phyloP scores from a whole-genome alignment of 2,888 invertebrate species.

The Leptinotarsa juncta region DNA sequence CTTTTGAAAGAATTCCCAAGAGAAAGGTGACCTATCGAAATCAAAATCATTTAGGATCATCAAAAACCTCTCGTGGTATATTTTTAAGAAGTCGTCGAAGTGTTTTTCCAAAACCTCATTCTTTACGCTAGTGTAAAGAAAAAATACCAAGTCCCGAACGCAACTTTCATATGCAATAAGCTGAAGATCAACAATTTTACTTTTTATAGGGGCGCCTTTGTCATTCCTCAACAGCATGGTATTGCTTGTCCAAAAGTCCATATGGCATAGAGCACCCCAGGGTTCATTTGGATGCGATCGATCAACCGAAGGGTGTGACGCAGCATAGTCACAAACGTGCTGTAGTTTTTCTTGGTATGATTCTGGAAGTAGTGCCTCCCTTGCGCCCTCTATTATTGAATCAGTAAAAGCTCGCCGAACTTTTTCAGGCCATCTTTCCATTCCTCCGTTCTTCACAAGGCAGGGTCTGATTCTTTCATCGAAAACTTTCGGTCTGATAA shows the following conservation, averaged over 20 bases:
- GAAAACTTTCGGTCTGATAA: conserved; percentile 65
- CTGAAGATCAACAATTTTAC: conserved; percentile 73
- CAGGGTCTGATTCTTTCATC: conserved; percentile 64
- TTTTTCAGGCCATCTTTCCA: conserved; percentile 59
- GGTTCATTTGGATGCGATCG: conserved; percentile 62
- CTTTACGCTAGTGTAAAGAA: conserved; percentile 69
- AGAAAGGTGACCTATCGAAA: conserved; percentile 58
- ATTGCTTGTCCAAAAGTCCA: conserved; percentile 74
- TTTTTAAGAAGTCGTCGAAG: conserved; percentile 67
- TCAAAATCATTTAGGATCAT: conserved; percentile 63
- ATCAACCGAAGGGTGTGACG: conserved; percentile 43
- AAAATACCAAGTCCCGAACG: conserved; percentile 69
- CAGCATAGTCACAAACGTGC: conserved; percentile 52
- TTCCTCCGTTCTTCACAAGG: conserved; percentile 58
- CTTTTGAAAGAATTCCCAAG: conserved; percentile 63
- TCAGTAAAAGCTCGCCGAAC: conserved; percentile 58
- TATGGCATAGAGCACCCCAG: conserved; percentile 70
- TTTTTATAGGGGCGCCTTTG: conserved; percentile 63
- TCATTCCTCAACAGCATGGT: conserved; percentile 69
- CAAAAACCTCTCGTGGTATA: conserved; percentile 69
- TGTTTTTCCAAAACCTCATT: conserved; percentile 64
- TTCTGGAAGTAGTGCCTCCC: conserved; percentile 51
- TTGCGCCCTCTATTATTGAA: conserved; percentile 54
- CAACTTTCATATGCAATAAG: conserved; percentile 68
- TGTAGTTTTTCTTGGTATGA: conserved; percentile 54